These are phyloP conservation scores for Cecropterus lyciades DNA, from an alignment of 1,140 invertebrate species.

Conservation along the genomic window DNA sequence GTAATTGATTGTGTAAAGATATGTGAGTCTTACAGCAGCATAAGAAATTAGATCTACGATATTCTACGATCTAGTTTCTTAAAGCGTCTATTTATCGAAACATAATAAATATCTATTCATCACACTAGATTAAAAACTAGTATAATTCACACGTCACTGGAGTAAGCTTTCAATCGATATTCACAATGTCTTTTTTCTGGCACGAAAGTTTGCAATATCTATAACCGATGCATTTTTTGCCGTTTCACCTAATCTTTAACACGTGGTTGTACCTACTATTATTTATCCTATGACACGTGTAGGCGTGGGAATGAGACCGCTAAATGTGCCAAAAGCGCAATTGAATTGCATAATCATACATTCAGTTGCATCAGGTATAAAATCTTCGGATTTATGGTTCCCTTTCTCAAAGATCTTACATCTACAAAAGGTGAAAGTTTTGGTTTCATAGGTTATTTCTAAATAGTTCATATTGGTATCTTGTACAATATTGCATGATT, in stretches of 20 bases:
- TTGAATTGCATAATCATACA: constrained; percentile 41
- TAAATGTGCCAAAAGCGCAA: constrained; percentile 52
- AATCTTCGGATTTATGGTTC: constrained; percentile 9
- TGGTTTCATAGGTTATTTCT: neutral
- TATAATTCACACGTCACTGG: no score
- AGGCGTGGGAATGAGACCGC: constrained; percentile 57
- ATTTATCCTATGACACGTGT: constrained; percentile 41
- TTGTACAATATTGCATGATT: constrained; percentile 29
- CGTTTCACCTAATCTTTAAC: constrained; percentile 44
- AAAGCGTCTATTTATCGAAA: no score
- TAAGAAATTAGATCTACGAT: no score
- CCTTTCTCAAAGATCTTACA: neutral
- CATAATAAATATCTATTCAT: no score
- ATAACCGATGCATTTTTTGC: constrained; percentile 16
- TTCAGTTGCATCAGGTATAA: constrained; percentile 43
- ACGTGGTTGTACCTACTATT: constrained; percentile 29
- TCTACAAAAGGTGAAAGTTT: constrained; percentile 36
- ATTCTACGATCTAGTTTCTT: no score
- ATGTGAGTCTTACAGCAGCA: no score
- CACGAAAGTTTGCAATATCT: no score
- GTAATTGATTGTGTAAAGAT: no score
- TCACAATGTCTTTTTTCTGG: no score
- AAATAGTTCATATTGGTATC: constrained; percentile 1
- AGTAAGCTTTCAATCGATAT: no score
- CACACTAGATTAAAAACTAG: no score